Evolutionary conservation across 2,888 invertebrate genomes (phyloP), one percentile per base, ranked within the genome.

Genomic region (Atrina japonica): DNA sequence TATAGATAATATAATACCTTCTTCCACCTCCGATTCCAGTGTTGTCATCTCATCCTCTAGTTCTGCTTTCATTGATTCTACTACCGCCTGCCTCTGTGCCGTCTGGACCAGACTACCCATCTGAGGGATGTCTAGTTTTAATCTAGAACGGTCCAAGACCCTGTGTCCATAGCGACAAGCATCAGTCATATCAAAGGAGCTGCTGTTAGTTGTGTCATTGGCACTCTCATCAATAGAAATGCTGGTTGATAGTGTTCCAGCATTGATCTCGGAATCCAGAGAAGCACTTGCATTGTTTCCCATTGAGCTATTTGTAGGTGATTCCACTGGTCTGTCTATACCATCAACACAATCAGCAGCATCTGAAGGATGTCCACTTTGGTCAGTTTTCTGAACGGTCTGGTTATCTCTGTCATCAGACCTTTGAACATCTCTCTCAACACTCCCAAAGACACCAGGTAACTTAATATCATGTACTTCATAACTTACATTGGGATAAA

Each of bases 1-100:
- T n/a, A n/a, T n/a, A 35, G 6, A 35, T 35, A 35, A n/a, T 11
- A 9, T 7, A 66, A 65, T 69, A 82, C 84, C 84, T 29, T 81
- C 79, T 63, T 83, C 81, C 18, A 78, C 76, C 66, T 82, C 81
- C 27, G 78, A 75, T 60, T 84, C 82, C 40, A 83, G 59, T 18
- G 76, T 78, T 47, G 73, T 68, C 47, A 83, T 67, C 56, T 84
- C 80, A 43, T 70, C 75, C 23, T 78, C 74, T 1, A 84, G 69
- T 47, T 81, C 83, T 52, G 80, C 70, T 58, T 76, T 75, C 25
- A 83, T 67, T 11, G 80, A 77, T 1, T 72, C 25, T 14, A 76
- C 66, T 9, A 75, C 70, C 43, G 69, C 53, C 40, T 59, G 49
- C 25, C 41, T 59, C 14, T 43, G 45, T n/a, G 40, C 61, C 55